These are phyloP conservation scores for Hylaea fasciaria DNA, from an alignment of 2,888 invertebrate genomes.

Conservation along the genomic window DNA sequence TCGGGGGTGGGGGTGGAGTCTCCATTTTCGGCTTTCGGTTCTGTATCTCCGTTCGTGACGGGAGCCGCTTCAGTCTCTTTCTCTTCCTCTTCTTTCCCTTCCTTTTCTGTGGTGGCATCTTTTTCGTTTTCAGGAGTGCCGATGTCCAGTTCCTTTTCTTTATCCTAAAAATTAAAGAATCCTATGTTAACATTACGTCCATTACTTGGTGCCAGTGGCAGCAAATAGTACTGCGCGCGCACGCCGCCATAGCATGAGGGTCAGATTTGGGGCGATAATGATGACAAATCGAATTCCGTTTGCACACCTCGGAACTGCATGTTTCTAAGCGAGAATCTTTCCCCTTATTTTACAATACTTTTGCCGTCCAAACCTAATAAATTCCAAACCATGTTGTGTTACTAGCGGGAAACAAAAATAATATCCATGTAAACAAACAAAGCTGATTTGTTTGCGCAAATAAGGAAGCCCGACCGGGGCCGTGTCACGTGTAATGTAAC, in stretches of 20 bases:
- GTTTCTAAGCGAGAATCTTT: too few species aligned
- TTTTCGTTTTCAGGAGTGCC: slow-evolving; percentile 87
- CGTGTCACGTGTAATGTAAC: slow-evolving; percentile 41
- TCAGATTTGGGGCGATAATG: slow-evolving; percentile 16
- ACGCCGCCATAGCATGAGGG: neutral
- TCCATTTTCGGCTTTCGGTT: slow-evolving; percentile 72
- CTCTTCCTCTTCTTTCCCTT: slow-evolving; percentile 68
- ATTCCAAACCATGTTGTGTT: too few species aligned
- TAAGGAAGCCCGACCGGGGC: slow-evolving; percentile 36
- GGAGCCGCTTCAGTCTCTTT: slow-evolving; percentile 65
- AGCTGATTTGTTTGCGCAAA: slow-evolving; percentile 35
- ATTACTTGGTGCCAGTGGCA: neutral
- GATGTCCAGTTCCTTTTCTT: slow-evolving; percentile 83
- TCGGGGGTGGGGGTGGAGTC: slow-evolving; percentile 70
- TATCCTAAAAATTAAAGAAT: slow-evolving; percentile 77
- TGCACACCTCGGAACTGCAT: neutral
- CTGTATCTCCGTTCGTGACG: slow-evolving; percentile 75
- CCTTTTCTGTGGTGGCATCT: slow-evolving; percentile 88
- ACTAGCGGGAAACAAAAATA: neutral
- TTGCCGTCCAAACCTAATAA: neutral
- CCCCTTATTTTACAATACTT: too few species aligned
- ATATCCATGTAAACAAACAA: slow-evolving; percentile 26
- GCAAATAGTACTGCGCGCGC: too few species aligned
- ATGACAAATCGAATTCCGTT: slow-evolving; percentile 15
- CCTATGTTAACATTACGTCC: neutral